phyloP scores from a whole-genome alignment of 2,888 invertebrate genomes.

The Lasiommata megera region DNA sequence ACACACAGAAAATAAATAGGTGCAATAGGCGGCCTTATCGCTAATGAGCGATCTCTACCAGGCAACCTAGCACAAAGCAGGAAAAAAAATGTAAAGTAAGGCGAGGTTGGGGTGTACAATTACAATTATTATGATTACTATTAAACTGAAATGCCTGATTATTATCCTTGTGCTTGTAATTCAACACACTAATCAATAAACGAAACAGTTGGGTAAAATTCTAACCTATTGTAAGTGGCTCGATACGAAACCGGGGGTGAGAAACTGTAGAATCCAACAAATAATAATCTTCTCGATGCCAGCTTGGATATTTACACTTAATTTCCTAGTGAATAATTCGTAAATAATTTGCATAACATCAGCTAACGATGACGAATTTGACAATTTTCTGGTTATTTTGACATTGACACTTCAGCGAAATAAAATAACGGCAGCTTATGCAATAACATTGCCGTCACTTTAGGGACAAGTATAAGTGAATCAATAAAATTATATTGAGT shows the following conservation, averaged over 20 bases:
- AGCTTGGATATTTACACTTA: conserved; percentile 52
- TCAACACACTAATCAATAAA: conserved; percentile 23
- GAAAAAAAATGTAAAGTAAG: too few relatives aligned
- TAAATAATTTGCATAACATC: conserved; percentile 5
- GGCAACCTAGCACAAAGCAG: too few relatives aligned
- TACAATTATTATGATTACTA: too few relatives aligned
- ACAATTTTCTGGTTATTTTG: conserved; percentile 8
- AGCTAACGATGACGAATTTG: conserved; percentile 18
- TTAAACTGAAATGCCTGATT: too few relatives aligned
- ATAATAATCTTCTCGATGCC: conserved; percentile 65
- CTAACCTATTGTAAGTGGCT: conserved; percentile 61
- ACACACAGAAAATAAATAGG: too few relatives aligned
- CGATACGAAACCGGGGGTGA: conserved; percentile 53
- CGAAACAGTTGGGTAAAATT: conserved; percentile 26
- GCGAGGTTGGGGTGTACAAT: too few relatives aligned
- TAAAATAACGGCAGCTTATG: too few relatives aligned
- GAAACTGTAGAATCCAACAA: conserved; percentile 61
- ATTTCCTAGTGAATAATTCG: conserved; percentile 7
- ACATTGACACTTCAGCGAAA: not conserved
- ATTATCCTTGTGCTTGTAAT: not conserved
- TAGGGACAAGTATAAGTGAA: too few relatives aligned
- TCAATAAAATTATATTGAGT: too few relatives aligned
- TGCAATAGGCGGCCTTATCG: too few relatives aligned
- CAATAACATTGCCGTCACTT: too few relatives aligned
- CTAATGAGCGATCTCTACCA: too few relatives aligned